Percentiles rank a stretch among this genome's conserved stretches.
Conservation (phyloP, 2,113 vertebrate genomes). For the Panurus biarmicus region DNA sequence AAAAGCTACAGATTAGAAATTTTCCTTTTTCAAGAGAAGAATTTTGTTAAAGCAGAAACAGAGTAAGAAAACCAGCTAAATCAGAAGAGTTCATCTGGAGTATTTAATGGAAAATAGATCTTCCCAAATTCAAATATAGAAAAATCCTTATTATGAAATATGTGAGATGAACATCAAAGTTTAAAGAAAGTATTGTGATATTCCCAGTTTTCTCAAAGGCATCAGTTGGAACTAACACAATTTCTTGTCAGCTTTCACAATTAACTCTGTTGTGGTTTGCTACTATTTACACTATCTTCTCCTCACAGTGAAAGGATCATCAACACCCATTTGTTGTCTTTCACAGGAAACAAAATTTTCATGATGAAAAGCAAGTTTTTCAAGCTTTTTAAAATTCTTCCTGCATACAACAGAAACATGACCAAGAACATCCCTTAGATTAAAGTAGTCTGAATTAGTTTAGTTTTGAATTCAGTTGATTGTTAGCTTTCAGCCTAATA, state of each 20-base stretch:
- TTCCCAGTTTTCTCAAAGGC: background rate
- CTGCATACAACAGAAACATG: background rate
- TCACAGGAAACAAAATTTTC: background rate
- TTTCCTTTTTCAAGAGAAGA: background rate
- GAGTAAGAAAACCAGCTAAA: background rate
- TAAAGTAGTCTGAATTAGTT: background rate
- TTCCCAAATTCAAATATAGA: background rate
- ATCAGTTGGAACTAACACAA: background rate
- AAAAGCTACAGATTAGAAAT: background rate
- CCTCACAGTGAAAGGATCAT: background rate
- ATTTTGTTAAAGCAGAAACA: background rate
- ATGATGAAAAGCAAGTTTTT: background rate
- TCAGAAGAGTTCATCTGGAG: background rate
- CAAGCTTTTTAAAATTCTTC: background rate
- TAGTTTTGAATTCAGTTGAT: background rate
- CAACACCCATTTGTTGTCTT: background rate
- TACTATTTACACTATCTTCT: background rate
- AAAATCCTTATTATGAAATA: background rate
- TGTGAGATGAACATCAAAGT: background rate
- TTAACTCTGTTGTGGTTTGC: background rate
- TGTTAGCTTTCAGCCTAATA: background rate
- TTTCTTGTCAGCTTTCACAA: background rate
- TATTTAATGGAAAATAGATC: background rate
- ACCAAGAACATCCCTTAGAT: background rate
- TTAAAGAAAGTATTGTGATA: background rate